Evolutionary conservation across 2,888 invertebrate species (phyloP).

Genomic region (Neoscelio sp.): DNA sequence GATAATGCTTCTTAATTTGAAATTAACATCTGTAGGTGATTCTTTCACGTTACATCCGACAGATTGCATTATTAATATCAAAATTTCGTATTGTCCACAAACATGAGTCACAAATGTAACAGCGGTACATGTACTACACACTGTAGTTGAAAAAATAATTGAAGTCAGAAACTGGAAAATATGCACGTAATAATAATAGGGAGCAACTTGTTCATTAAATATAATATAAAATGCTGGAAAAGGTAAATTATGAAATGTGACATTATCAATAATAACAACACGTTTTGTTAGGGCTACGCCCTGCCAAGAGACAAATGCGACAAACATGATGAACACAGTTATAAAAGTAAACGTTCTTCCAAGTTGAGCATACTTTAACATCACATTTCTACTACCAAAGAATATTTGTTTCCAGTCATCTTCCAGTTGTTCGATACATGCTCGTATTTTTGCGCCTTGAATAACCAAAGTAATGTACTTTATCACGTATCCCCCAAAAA

Average conservation of each 20-base stretch:
- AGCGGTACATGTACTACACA: conserved; percentile 16
- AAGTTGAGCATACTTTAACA: background rate
- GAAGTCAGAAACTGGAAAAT: conserved; percentile 8
- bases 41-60: background rate
- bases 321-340: background rate
- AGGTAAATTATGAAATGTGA: conserved; percentile 27
- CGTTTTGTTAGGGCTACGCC: background rate
- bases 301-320: background rate
- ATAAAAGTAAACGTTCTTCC: background rate
- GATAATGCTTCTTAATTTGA: background rate
- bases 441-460: background rate
- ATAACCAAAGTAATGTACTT: background rate
- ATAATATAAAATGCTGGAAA: conserved; percentile 8
- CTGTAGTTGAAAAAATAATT: background rate
- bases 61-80: background rate
- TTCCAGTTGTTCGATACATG: background rate
- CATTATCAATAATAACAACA: background rate
- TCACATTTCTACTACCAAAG: background rate
- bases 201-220: conserved; percentile 6
- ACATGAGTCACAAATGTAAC: conserved; percentile 12
- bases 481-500: background rate
- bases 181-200: conserved; percentile 25
- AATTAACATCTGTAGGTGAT: background rate
- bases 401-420: background rate
- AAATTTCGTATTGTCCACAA: conserved; percentile 27